Conservation (phyloP, 2,888 invertebrate species). For the Protophormia terraenovae region DNA sequence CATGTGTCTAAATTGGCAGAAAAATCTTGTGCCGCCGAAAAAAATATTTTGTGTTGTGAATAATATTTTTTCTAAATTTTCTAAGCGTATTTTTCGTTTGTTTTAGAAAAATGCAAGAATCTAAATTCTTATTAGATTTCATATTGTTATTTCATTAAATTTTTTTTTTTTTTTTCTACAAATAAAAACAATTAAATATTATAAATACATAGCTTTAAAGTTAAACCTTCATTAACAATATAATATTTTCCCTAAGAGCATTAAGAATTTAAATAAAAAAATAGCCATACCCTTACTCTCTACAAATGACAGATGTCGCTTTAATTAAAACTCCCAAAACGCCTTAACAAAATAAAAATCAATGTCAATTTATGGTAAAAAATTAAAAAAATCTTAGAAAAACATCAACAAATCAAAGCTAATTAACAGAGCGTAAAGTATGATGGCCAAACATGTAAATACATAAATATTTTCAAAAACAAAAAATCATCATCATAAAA, state of each 20-base stretch:
- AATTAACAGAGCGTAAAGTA: constrained; percentile 71
- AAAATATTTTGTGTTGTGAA: too few relatives aligned
- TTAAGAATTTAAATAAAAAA: constrained; percentile 32
- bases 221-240: constrained; percentile 8
- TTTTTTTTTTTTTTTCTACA: too few relatives aligned
- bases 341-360: constrained; percentile 62
- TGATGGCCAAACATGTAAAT: constrained; percentile 57
- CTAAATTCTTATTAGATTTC: too few relatives aligned
- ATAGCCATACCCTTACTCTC: not conserved
- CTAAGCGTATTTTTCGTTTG: too few relatives aligned
- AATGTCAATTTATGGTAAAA: constrained; percentile 63
- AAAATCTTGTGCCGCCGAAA: too few relatives aligned
- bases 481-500: constrained; percentile 51
- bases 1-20: too few relatives aligned
- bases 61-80: too few relatives aligned
- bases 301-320: constrained; percentile 65
- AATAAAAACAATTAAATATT: not conserved
- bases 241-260: constrained; percentile 36
- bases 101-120: too few relatives aligned
- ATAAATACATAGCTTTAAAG: not conserved
- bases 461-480: constrained; percentile 27
- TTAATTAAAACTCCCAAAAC: constrained; percentile 68
- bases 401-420: constrained; percentile 70
- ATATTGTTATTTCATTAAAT: too few relatives aligned
- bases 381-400: constrained; percentile 15